Percentiles rank a stretch among this genome's conserved stretches.
Evolutionary conservation across 1,140 invertebrate genomes (phyloP).

Genomic region (Lasaia peninsularis): DNA sequence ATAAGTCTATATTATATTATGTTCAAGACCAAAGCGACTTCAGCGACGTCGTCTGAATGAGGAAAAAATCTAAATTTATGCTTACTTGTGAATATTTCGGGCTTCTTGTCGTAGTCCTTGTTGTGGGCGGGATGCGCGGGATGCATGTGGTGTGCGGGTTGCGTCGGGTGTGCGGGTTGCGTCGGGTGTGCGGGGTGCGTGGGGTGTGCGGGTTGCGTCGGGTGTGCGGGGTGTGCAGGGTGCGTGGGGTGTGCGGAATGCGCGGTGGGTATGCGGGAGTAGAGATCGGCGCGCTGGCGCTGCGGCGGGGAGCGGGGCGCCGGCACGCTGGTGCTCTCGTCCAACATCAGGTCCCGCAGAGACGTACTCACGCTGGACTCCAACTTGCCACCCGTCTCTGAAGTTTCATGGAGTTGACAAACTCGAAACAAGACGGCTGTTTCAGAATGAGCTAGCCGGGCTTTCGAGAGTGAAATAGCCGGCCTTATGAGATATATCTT

Average conservation of each 20-base stretch:
- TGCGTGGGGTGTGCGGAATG: constrained; percentile 41
- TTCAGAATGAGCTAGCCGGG: too few species aligned
- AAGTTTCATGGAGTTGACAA: too few species aligned
- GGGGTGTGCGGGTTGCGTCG: constrained; percentile 30
- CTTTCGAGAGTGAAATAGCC: too few species aligned
- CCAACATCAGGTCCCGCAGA: constrained; percentile 44
- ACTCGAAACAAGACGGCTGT: too few species aligned
- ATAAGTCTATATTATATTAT: too few species aligned
- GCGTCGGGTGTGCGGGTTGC: constrained; percentile 30
- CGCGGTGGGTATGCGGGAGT: constrained; percentile 57
- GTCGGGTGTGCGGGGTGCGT: constrained; percentile 45
- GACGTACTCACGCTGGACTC: constrained; percentile 34
- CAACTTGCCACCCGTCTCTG: constrained; percentile 26
- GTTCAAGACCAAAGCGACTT: too few species aligned
- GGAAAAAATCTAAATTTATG: too few species aligned
- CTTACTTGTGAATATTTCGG: constrained; percentile 4
- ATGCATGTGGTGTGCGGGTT: constrained; percentile 46
- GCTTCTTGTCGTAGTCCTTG: constrained; percentile 37
- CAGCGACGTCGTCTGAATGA: too few species aligned
- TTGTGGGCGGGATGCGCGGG: constrained; percentile 56
- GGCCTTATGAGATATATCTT: too few species aligned
- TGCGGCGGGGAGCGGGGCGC: constrained; percentile 33
- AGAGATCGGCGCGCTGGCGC: constrained; percentile 48
- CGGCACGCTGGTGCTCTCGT: constrained; percentile 23
- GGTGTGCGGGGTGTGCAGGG: constrained; percentile 43